These are phyloP conservation scores for Gadus chalcogrammus DNA, from an alignment of 2,113 vertebrate species.

Conservation along the genomic window DNA sequence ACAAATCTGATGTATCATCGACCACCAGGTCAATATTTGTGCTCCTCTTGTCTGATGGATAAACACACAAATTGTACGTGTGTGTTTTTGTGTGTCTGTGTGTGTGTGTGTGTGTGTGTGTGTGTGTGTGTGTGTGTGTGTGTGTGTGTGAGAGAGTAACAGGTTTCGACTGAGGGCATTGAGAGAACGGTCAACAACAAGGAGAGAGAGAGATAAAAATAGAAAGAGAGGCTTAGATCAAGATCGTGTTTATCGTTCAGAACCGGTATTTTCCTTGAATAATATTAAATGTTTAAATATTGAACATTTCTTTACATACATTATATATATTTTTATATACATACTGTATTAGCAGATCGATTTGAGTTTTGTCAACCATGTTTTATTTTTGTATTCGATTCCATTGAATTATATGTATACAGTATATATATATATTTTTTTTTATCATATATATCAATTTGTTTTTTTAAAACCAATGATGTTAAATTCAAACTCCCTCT, in stretches of 20 bases:
- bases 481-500: no score
- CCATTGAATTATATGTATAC: no score
- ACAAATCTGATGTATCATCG: background rate
- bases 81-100: slow-evolving; percentile 1
- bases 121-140: slow-evolving; percentile 4
- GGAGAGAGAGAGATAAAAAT: background rate
- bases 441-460: no score
- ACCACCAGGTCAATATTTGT: background rate
- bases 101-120: background rate
- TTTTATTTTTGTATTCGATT: no score
- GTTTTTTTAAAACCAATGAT: no score
- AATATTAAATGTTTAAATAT: no score
- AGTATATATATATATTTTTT: no score
- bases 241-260: background rate
- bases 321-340: no score
- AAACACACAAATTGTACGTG: background rate
- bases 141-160: background rate
- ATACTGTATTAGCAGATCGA: no score
- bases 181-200: background rate
- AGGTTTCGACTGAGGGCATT: background rate
- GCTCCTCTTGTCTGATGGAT: background rate
- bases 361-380: no score
- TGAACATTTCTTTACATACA: no score
- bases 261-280: no score
- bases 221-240: background rate